Percentiles rank a stretch among this genome's conserved stretches.
phyloP scores from a whole-genome alignment of 2,113 vertebrate genomes.

The Pandion haliaetus region DNA sequence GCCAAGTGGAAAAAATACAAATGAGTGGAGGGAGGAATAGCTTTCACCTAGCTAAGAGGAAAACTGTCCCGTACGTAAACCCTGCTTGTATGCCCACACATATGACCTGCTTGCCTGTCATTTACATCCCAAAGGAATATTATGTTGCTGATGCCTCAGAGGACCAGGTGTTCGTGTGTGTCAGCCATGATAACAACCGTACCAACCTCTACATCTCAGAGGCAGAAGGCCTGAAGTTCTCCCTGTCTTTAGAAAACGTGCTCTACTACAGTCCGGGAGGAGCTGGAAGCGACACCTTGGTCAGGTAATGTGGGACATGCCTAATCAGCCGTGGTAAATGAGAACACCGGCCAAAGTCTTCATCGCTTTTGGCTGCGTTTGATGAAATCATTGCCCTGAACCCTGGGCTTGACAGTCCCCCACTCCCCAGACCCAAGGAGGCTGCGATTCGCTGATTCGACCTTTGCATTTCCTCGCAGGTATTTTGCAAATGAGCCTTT shows the following conservation, averaged over 20 bases:
- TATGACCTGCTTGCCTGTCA: fast-evolving
- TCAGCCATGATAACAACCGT: constrained; percentile 90
- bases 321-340: fast-evolving
- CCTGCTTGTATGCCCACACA: fast-evolving
- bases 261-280: constrained; percentile 93
- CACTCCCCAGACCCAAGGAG: fast-evolving
- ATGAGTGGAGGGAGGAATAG: not conserved
- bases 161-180: constrained; percentile 97
- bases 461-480: constrained; percentile 52
- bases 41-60: not conserved
- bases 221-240: constrained; percentile 91
- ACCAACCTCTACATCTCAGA: constrained; percentile 97
- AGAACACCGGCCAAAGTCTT: fast-evolving
- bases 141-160: constrained; percentile 94
- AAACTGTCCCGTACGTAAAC: not conserved
- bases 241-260: constrained; percentile 91
- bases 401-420: fast-evolving
- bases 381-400: fast-evolving
- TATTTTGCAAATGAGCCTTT: constrained; percentile 96
- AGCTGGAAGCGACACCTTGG: constrained; percentile 89
- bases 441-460: fast-evolving
- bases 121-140: constrained; percentile 82
- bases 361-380: fast-evolving
- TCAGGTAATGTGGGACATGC: constrained; percentile 73
- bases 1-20: not conserved